Percentiles rank a stretch among this genome's conserved stretches.
These are phyloP conservation scores for Chaunax sp. DNA, from an alignment of 2,797 vertebrate species.

Conservation along the genomic window DNA sequence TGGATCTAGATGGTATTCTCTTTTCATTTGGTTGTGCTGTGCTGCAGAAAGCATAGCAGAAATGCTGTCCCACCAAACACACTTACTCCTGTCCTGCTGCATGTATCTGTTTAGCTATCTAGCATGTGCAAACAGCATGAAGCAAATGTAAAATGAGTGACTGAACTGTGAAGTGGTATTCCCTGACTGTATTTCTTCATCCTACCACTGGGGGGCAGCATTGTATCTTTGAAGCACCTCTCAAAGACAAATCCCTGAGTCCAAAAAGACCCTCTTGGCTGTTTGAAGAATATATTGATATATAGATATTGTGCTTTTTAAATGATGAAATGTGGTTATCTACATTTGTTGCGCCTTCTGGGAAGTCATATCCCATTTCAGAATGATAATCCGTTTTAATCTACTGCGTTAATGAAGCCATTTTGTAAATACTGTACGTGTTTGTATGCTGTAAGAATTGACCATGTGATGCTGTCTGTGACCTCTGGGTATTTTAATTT, in stretches of 20 bases:
- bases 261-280: neutral
- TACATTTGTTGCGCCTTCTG: conserved; percentile 9
- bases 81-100: conserved; percentile 4
- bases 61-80: neutral
- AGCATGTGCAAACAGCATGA: conserved; percentile 23
- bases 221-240: conserved; percentile 20
- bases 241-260: conserved; percentile 14
- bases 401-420: neutral
- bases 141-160: conserved; percentile 14
- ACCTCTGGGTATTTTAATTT: conserved; percentile 14
- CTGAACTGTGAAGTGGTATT: conserved; percentile 30
- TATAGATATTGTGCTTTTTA: conserved; percentile 11
- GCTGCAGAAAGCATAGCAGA: neutral
- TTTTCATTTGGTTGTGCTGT: conserved; percentile 4
- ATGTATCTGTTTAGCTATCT: conserved; percentile 20
- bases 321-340: neutral
- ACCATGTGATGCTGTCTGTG: conserved; percentile 28
- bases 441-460: conserved; percentile 19
- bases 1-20: neutral
- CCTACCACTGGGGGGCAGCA: conserved; percentile 61
- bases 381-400: conserved; percentile 7
- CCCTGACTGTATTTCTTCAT: conserved; percentile 40
- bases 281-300: neutral
- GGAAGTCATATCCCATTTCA: conserved; percentile 5
- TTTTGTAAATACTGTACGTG: conserved; percentile 52